Evolutionary conservation across 2,888 invertebrate species (phyloP), one percentile per base, ranked within the genome.

Genomic region (Andrena chrysosceles): DNA sequence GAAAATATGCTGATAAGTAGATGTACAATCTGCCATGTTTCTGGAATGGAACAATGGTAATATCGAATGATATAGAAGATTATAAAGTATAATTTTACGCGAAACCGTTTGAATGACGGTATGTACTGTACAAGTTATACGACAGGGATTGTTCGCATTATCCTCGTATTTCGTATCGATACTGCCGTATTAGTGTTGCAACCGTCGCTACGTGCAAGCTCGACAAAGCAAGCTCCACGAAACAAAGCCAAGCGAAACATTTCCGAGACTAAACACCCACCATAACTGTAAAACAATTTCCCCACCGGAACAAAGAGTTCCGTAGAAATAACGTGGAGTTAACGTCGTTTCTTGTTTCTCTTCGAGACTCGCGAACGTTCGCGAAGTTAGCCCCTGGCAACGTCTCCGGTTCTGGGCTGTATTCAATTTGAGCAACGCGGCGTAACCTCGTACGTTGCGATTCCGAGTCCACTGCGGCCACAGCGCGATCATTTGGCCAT

Each of bases 401-500:
- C 49, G 33, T 31, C 54, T n/a, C 54, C 35, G 56, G 23, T 48
- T 16, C 31, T 8, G 20, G 13, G 29, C n/a, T 23, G 66, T 23
- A 60, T 68, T 67, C 68, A 64, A 64, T 69, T 54, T 42, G n/a
- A 54, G 42, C 52, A 31, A 66, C 68, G 31, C 48, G 16, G 31
- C 31, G 56, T 48, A 20, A 23, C 54, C 70, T 63, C 62, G 29
- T 77, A 72, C 26, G 26, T 81, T 73, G 52, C 80, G 33, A 70
- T 74, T 71, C 64, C 52, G 16, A 54, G 72, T 54, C 52, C 60
- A n/a, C 62, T 23, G 68, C n/a, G 60, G 48, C 10, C 66, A 16
- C 29, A 10, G 56, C 49, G 35, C 26, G 81, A 87, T 84, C 76
- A 63, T 71, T 67, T 49, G 70, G 7, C 63, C 35, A 54, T 71